Percentiles rank a stretch among this genome's conserved stretches.
Evolutionary conservation across 2,888 invertebrate species (phyloP).

Genomic region (Plagiodera versicolora): DNA sequence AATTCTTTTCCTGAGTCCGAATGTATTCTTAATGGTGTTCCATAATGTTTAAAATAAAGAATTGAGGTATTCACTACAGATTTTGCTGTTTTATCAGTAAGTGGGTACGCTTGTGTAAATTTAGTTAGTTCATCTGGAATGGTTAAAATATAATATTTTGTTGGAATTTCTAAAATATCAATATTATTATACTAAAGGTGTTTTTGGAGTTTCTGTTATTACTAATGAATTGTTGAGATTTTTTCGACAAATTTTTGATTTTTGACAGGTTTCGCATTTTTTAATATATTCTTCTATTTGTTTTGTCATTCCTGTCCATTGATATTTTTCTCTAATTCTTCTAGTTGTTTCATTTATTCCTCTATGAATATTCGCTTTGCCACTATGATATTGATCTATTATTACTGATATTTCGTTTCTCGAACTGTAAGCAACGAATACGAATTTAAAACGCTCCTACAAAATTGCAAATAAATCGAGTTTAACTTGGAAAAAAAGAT

Average conservation of each 20-base stretch:
- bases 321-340: slow-evolving; percentile 1
- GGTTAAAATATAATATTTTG: background rate
- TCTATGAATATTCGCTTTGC: background rate
- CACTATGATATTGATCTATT: slow-evolving; percentile 1
- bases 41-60: slow-evolving; percentile 11
- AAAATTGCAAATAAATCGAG: too few species aligned
- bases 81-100: background rate
- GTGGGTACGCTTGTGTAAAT: background rate
- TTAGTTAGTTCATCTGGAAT: background rate
- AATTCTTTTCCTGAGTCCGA: slow-evolving; percentile 13
- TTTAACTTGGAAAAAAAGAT: too few species aligned
- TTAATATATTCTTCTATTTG: background rate
- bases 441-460: background rate
- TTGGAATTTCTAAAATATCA: background rate
- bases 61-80: slow-evolving; percentile 4
- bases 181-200: background rate
- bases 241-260: background rate
- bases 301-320: background rate
- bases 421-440: background rate
- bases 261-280: slow-evolving; percentile 4
- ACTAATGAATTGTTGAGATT: background rate
- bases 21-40: slow-evolving; percentile 9
- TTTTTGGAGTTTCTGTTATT: background rate
- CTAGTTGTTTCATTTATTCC: slow-evolving; percentile 4
- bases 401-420: background rate